phyloP scores from a whole-genome alignment of 2,113 vertebrate species.

The Neolamprologus devosi region DNA sequence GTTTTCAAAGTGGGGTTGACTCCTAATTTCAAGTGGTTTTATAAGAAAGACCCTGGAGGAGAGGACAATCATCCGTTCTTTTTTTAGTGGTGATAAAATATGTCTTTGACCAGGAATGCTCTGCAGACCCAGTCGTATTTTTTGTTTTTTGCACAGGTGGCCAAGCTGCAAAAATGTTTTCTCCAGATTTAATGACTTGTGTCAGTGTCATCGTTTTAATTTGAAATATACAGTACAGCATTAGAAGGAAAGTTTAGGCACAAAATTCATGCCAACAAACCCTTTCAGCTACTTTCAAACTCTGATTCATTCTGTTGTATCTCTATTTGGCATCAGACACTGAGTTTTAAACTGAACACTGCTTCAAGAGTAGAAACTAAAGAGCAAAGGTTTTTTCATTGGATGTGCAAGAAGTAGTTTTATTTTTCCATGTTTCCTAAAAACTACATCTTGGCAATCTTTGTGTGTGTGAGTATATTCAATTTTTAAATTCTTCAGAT shows the following conservation, averaged over 20 bases:
- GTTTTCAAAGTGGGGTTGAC: background rate
- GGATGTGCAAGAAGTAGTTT: background rate
- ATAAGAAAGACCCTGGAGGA: background rate
- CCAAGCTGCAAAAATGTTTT: background rate
- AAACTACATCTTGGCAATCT: background rate
- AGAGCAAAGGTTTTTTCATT: accelerated
- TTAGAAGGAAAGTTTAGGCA: background rate
- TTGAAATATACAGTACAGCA: background rate
- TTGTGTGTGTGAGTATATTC: background rate
- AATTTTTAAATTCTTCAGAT: background rate
- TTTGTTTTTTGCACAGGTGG: background rate
- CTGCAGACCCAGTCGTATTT: background rate
- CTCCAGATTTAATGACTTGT: accelerated
- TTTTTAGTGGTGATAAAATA: background rate
- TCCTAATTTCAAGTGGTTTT: background rate
- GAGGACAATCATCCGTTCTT: background rate
- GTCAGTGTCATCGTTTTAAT: background rate
- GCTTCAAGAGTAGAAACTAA: background rate
- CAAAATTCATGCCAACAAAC: background rate
- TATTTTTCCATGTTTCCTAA: background rate
- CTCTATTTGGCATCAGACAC: background rate
- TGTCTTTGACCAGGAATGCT: background rate
- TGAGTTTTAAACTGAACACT: accelerated
- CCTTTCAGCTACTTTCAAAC: background rate
- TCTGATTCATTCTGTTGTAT: background rate